These are phyloP conservation scores for western clawed frog (Xenopus tropicalis) DNA, from an alignment of 2,113 vertebrate genomes.

Conservation along the genomic window UCB_Xtro_10.0 CM004449.2:39820001-39820500, in stretches of 20 bases:
- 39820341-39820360: neutral
- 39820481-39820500: no score
- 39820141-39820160: slow-evolving; percentile 36
- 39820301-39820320: neutral
- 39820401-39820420: no score
- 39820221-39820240: slow-evolving; percentile 16
- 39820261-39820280: neutral
- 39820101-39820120: slow-evolving; percentile 32
- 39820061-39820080: neutral
- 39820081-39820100: slow-evolving; percentile 15
- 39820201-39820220: slow-evolving; percentile 24
- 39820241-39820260: slow-evolving; percentile 20
- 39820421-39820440: no score
- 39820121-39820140: slow-evolving; percentile 14
- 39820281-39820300: neutral
- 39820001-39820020: neutral
- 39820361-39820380: neutral
- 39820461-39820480: no score
- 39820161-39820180: slow-evolving; percentile 41
- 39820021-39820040: neutral
- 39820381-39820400: no score
- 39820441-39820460: no score
- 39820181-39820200: slow-evolving; percentile 33
- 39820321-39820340: neutral
- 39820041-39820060: slow-evolving; percentile 12